phyloP scores from a whole-genome alignment of 1,140 invertebrate genomes.

The Episyrphus balteatus region DNA sequence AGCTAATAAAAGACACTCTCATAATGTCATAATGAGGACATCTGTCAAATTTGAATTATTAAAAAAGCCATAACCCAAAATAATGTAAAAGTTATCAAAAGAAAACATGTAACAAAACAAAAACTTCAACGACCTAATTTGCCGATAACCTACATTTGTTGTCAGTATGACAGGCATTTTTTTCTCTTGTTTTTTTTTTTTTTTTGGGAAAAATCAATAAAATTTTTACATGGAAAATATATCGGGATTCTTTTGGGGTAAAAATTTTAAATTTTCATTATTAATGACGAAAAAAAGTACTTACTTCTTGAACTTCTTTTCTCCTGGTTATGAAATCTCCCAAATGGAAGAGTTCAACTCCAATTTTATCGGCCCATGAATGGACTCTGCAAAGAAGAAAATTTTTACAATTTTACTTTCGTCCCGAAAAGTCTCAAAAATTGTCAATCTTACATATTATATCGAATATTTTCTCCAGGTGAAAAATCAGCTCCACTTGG shows the following conservation, averaged over 20 bases:
- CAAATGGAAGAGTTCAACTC: slow-evolving; percentile 56
- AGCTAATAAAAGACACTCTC: neutral
- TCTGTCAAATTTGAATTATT: too few species aligned
- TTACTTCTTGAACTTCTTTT: slow-evolving; percentile 56
- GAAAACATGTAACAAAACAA: too few species aligned
- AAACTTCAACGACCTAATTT: too few species aligned
- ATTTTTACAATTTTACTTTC: slow-evolving; percentile 1
- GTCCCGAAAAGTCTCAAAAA: neutral
- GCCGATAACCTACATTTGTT: too few species aligned
- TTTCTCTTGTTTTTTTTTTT: too few species aligned
- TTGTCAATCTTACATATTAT: slow-evolving; percentile 26
- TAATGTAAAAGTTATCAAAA: too few species aligned
- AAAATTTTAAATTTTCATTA: neutral
- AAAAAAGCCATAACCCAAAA: too few species aligned
- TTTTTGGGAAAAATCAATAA: too few species aligned
- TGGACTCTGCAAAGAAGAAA: slow-evolving; percentile 43
- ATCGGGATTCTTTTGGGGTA: too few species aligned
- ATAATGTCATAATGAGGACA: too few species aligned
- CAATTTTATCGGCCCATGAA: slow-evolving; percentile 59
- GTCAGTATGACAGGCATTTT: too few species aligned
- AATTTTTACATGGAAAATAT: too few species aligned
- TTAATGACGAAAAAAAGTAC: slow-evolving; percentile 8
- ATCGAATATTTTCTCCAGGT: slow-evolving; percentile 29
- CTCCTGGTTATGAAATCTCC: slow-evolving; percentile 60
- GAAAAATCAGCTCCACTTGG: slow-evolving; percentile 8